Base-by-base conservation (phyloP, 2,888 invertebrate genomes). In the Eristalis intricaria region DNA sequence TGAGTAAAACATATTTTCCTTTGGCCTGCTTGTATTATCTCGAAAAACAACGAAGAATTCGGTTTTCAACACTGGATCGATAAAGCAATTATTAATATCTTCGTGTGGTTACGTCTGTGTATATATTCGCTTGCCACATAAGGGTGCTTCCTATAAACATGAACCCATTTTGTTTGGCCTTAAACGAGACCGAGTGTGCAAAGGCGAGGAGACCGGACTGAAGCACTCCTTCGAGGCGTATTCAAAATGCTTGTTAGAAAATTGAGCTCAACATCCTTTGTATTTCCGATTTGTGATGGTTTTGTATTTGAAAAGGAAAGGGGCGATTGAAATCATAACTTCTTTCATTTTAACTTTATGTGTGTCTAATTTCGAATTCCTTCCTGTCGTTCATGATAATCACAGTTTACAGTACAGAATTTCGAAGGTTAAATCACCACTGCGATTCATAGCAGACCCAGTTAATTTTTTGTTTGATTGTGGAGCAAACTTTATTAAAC, bases 211-310 rank as follows among this genome's bases (percentile, higher is more conserved):
- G 19, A 8, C 50, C 19, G 19, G 19, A 19, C 7, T 4, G 35
- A 32, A 35, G 35, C 56, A 58, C 22, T 71, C 22, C 61, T 70
- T 35, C 35, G 13, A 56, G 58, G 35, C 22, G 35, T 13, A 43
- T 29, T 10, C 8, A 23, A 40, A 71, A 29, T 61, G 40, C 40
- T 40, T 71, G 23, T 70, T 70, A 11, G 26, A 71, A 61, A 68
- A 61, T 68, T 76, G 76, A 76, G 66, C 58, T 66, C 13, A 75
- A 66, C 75, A 60, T 75, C 74, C 58, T 66, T 38, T 66, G 40
- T 40, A 66, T 60, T 40, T 60, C 68, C 76, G 60, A 60, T 7
- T 61, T 43, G 10, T 76, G 43, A 43, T 35, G 43, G 32, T 22
- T 58, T 58, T 11, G 35, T 56, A 60, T 61, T 76, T 32, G 76